Evolutionary conservation across 2,797 vertebrate species (phyloP).

Genomic region (Channallabes apus): DNA sequence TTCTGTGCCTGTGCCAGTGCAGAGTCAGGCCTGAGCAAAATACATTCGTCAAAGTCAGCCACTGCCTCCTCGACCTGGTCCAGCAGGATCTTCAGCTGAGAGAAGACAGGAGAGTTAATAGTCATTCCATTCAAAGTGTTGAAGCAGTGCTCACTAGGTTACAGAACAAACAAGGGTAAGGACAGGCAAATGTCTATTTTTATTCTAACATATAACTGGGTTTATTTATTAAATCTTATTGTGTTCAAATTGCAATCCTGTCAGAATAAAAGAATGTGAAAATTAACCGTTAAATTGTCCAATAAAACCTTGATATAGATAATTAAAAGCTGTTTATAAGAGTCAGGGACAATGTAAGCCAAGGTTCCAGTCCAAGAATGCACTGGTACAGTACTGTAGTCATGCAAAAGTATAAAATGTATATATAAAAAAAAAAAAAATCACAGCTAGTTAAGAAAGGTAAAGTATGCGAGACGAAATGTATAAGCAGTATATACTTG

Average conservation of each 20-base stretch:
- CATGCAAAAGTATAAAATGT: no score
- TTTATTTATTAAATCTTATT: not conserved
- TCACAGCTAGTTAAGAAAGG: not conserved
- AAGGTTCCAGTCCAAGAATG: not conserved
- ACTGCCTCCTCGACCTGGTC: conserved; percentile 98
- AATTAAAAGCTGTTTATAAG: not conserved
- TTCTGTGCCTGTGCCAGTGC: conserved; percentile 98
- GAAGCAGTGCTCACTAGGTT: not conserved
- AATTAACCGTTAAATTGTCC: not conserved
- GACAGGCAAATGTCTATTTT: not conserved
- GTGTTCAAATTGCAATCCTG: not conserved
- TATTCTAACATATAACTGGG: not conserved
- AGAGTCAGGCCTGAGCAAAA: conserved; percentile 91
- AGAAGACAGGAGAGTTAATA: not conserved
- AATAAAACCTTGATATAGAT: not conserved
- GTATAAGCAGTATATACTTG: conserved; percentile 76
- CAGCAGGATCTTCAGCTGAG: conserved; percentile 93
- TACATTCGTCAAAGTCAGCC: conserved; percentile 97
- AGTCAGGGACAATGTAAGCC: not conserved
- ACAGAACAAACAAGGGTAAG: not conserved
- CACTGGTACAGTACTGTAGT: no score
- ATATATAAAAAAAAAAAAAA: not conserved
- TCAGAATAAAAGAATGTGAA: not conserved
- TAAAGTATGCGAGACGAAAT: not conserved
- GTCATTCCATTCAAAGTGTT: not conserved